A percentile compares a stretch with the other conserved stretches of the same genome.
phyloP scores from a whole-genome alignment of 2,888 invertebrate genomes.

The Lymantria dispar region DNA sequence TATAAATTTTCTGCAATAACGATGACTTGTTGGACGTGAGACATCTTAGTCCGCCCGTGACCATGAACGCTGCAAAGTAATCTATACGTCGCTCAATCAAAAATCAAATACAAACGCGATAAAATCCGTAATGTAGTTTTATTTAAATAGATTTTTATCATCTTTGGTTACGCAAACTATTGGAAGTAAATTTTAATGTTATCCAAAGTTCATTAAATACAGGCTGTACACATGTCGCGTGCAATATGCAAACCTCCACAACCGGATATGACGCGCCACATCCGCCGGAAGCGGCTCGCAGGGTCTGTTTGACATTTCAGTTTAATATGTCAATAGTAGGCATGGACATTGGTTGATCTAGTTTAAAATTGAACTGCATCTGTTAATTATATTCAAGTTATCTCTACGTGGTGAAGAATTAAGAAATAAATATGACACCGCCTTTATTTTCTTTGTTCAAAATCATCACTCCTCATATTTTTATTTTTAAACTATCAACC shows the following conservation, averaged over 20 bases:
- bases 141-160: neutral
- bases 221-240: conserved; percentile 10
- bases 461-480: too few relatives aligned
- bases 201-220: conserved; percentile 4
- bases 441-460: too few relatives aligned
- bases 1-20: too few relatives aligned
- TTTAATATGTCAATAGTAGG: conserved; percentile 21
- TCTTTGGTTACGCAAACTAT: neutral
- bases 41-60: too few relatives aligned
- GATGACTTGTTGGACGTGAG: too few relatives aligned
- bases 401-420: neutral
- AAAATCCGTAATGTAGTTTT: too few relatives aligned
- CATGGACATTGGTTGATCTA: conserved; percentile 16
- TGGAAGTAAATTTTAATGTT: conserved; percentile 4
- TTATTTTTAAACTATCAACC: too few relatives aligned
- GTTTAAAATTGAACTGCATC: conserved; percentile 17
- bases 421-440: neutral
- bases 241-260: conserved; percentile 11
- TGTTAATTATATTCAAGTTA: conserved; percentile 11
- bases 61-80: too few relatives aligned
- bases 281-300: conserved; percentile 55
- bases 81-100: too few relatives aligned
- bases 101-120: too few relatives aligned
- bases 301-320: conserved; percentile 32
- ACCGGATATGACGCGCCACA: conserved; percentile 31